These are phyloP conservation scores for Rhamphomyia laevipes DNA, from an alignment of 2,888 invertebrate species.

Conservation along the genomic window DNA sequence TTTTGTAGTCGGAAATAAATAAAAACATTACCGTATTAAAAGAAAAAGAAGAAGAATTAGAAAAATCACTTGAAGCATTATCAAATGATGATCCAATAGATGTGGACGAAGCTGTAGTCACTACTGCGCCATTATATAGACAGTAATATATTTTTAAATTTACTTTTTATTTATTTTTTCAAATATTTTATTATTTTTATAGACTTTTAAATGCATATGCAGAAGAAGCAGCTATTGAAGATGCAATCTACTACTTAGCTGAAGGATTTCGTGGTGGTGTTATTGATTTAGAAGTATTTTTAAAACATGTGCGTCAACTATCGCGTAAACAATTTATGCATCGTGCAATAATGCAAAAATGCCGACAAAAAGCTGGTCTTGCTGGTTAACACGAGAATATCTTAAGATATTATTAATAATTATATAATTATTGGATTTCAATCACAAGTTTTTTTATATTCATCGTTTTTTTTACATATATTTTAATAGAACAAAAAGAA, in stretches of 20 bases:
- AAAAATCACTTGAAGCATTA: constrained; percentile 63
- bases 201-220: constrained; percentile 88
- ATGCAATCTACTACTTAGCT: constrained; percentile 96
- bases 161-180: not conserved
- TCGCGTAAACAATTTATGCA: constrained; percentile 94
- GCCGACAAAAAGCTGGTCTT: constrained; percentile 85
- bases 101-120: constrained; percentile 93
- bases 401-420: too few species aligned
- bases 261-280: constrained; percentile 85
- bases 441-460: too few species aligned
- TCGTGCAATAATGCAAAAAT: constrained; percentile 91
- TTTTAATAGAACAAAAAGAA: too few species aligned
- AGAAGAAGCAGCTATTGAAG: constrained; percentile 96
- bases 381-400: constrained; percentile 44
- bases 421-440: too few species aligned
- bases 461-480: too few species aligned
- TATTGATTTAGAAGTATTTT: constrained; percentile 90
- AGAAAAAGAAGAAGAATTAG: constrained; percentile 79
- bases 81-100: constrained; percentile 71
- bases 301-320: constrained; percentile 90
- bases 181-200: constrained; percentile 20
- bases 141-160: constrained; percentile 48
- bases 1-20: constrained; percentile 57
- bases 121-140: constrained; percentile 89
- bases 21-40: constrained; percentile 71